Base-by-base conservation (phyloP, 2,797 vertebrate genomes). In the Myripristis murdjan region DNA sequence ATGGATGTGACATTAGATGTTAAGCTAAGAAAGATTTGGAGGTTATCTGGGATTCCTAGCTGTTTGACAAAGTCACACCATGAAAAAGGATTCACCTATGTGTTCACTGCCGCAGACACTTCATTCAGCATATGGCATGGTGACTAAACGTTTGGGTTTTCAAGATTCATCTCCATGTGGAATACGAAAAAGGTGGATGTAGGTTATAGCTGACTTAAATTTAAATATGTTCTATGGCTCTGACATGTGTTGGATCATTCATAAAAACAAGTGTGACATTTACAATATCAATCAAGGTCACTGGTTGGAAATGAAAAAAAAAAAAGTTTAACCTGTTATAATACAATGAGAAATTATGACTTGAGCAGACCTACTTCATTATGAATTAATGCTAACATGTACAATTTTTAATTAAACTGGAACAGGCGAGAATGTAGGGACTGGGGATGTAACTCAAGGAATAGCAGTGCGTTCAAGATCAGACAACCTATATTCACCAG, bases 361-460 rank as follows among this genome's bases (percentile, higher is more conserved):
- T 87, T 82, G 77, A 83, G 74, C 77, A 83, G 70, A 57, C 49
- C 73, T 83, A 79, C 81, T 90, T 85, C 79, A 85, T 80, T 82
- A 79, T 87, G 88, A 93, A 93, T 92, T 92, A 93, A 90, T 87
- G 86, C 79, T 85, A 92, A 92, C 84, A 80, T 84, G 73, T 86
- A 91, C 91, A 70, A 92, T 91, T 93, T 90, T 90, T 92, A 94
- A 95, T 94, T 94, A 94, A 91, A 86, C 91, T 86, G 70, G 70
- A 87, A 59, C 49, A 68, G 81, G 57, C 75, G 53, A 61, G 64
- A 76, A 68, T 51, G 48, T 64, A 70, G 48, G 62, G 15, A 58
- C 69, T 81, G 79, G 61, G 37, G 77, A 80, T 65, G 64, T 70
- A 85, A 89, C 70, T 92, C 81, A 88, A 83, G 70, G 85, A 87